A percentile compares a stretch with the other conserved stretches of the same genome.
Conservation (phyloP, 1,140 invertebrate genomes). For the Pseudomyrmex dendroicus region DNA sequence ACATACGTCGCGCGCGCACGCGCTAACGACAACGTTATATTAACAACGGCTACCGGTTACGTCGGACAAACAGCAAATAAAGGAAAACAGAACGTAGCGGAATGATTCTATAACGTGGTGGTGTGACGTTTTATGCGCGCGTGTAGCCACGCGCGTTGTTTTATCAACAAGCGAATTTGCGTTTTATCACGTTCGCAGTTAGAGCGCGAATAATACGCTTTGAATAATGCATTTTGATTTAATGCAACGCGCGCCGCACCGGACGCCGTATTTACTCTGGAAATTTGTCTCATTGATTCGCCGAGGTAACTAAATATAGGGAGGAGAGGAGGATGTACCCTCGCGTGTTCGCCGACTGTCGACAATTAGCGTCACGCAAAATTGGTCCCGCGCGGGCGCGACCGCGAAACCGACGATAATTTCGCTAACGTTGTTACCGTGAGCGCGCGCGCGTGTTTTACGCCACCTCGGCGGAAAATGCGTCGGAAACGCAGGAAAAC, state of each 20-base stretch:
- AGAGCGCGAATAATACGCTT: conserved; percentile 56
- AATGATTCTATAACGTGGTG: conserved; percentile 12
- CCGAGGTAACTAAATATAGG: neutral
- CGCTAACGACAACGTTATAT: conserved; percentile 41
- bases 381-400: conserved; percentile 28
- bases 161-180: conserved; percentile 41
- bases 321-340: neutral
- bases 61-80: conserved; percentile 30
- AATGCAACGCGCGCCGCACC: conserved; percentile 44
- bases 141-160: conserved; percentile 19
- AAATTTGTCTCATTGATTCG: conserved; percentile 68
- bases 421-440: conserved; percentile 50
- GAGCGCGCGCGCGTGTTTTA: conserved; percentile 19
- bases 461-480: conserved; percentile 6
- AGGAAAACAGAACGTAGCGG: conserved; percentile 41
- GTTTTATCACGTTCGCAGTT: conserved; percentile 65
- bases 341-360: conserved; percentile 25
- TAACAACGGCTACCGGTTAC: conserved; percentile 33
- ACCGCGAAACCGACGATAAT: conserved; percentile 61
- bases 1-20: neutral
- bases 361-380: conserved; percentile 59
- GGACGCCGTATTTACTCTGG: conserved; percentile 44
- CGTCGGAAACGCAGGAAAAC: conserved; percentile 18
- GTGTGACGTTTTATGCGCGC: neutral
- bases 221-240: conserved; percentile 66